Base-by-base conservation (phyloP, 2,113 vertebrate genomes). In the Hoplias malabaricus region DNA sequence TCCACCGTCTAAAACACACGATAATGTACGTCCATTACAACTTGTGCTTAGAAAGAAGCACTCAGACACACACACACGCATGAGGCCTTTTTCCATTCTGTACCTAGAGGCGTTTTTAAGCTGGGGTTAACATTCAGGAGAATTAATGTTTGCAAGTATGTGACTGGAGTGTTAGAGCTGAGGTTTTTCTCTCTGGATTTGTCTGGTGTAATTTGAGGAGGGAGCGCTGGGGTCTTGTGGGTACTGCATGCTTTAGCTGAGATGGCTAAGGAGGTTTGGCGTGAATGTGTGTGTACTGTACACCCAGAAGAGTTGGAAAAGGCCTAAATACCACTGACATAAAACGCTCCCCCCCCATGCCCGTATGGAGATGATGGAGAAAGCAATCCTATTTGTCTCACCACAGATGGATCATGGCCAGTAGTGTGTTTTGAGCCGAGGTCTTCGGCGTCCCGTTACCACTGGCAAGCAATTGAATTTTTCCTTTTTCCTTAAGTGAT, bases 341-440 rank as follows among this genome's bases (percentile, higher is more conserved):
- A 38, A 82, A 68, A 83, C 75, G 23, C 31, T 46, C 48, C 29
- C 14, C 29, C 14, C n/a, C 6, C 65, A 65, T 48, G 34, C 66
- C 33, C 70, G 59, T 63, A 69, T 63, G 75, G 69, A 74, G 73
- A 78, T 71, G 78, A 74, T 63, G 68, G 54, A 73, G 61, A 77
- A 82, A 84, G 61, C 61, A 54, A 78, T 80, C 63, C 78, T 53
- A 77, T 80, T 86, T 80, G 59, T 73, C 79, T 71, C 21, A 79
- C 82, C 77, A 72, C 74, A 79, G 31, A 70, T 76, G 36, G 50
- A 82, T 27, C 42, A 29, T 9, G n/a, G 74, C 80, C 75, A 81
- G 68, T 31, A 8, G 27, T 33, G 48, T 53, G 27, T 76, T n/a
- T 75, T 23, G 63, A 75, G 56, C 53, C 33, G 33, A 50, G 31